Base-by-base conservation (phyloP, 92 coral and sea anemone genomes). In the Virgularia gustaviana region DNA sequence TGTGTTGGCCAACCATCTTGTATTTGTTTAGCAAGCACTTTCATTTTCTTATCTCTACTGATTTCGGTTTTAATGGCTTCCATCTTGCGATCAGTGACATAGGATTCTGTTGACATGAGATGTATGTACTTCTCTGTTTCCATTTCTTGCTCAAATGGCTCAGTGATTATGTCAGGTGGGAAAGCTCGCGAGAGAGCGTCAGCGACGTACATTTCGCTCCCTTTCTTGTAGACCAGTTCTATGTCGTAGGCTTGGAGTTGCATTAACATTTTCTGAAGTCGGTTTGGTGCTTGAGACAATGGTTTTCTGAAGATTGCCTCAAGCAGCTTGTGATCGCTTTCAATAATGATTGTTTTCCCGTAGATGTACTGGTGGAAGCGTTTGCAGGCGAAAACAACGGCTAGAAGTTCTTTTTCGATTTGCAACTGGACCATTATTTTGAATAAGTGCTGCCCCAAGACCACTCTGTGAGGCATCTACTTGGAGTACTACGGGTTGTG, bases 131-230 rank as follows among this genome's bases (percentile, higher is more conserved):
- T 78, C 57, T 78, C 81, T 4, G 77, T 55, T 22, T 65, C 70
- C 7, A 83, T 83, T 36, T 71, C 84, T 29, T 36, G 56, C 36
- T 83, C 84, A 12, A 80, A 68, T 4, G 80, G 55, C 41, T 84
- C 88, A 23, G 47, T 53, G 9, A 57, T 22, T 0, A 67, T 30
- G 7, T 80, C 79, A 12, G 85, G 83, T 18, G 65, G 85, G 57
- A 68, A 71, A 12, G 85, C 83, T 31, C 83, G 27, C 12, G 85
- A 85, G 24, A 85, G 67, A 33, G 85, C 80, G 43, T 85, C 89
- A 0, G 83, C 89, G 6, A 80, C 5, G 53, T 80, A 80, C 45
- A 70, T 49, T 55, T 70, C 63, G 2, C 8, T 49, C 3, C 76
- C 64, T 70, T 28, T 49, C 63, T 52, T 70, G 63, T 70, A 37